Evolutionary conservation across 2,888 invertebrate genomes (phyloP).

Genomic region (Pheosia tremula): DNA sequence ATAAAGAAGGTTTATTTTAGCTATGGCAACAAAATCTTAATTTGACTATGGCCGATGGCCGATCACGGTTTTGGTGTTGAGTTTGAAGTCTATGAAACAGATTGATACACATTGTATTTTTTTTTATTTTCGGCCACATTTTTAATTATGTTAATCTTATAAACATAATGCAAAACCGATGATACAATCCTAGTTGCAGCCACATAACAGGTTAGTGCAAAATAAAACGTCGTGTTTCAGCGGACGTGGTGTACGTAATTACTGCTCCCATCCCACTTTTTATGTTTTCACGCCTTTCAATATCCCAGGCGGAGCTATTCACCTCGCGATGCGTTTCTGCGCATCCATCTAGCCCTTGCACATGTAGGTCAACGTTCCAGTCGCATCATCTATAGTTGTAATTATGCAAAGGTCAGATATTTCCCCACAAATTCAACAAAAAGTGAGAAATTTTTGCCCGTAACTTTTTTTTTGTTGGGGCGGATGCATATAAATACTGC

Average conservation of each 20-base stretch:
- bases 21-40: constrained; percentile 13
- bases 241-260: constrained; percentile 64
- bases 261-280: constrained; percentile 62
- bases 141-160: constrained; percentile 51
- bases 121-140: constrained; percentile 48
- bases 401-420: constrained; percentile 63
- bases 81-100: constrained; percentile 63
- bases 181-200: constrained; percentile 40
- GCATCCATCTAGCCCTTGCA: constrained; percentile 53
- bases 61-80: constrained; percentile 53
- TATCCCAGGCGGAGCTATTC: constrained; percentile 60
- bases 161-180: constrained; percentile 51
- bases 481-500: constrained; percentile 64
- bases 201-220: constrained; percentile 54
- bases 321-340: constrained; percentile 63
- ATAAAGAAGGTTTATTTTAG: neutral
- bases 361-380: constrained; percentile 46
- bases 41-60: constrained; percentile 59
- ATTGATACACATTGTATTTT: constrained; percentile 64
- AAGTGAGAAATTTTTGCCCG: constrained; percentile 42
- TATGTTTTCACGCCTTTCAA: constrained; percentile 68
- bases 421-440: constrained; percentile 50
- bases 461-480: constrained; percentile 59
- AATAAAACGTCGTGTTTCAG: constrained; percentile 32
- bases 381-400: constrained; percentile 38